Percentiles rank a stretch among this genome's conserved stretches.
These are phyloP conservation scores for Glyphotaelius pellucidus DNA, from an alignment of 2,888 invertebrate genomes.

Conservation along the genomic window DNA sequence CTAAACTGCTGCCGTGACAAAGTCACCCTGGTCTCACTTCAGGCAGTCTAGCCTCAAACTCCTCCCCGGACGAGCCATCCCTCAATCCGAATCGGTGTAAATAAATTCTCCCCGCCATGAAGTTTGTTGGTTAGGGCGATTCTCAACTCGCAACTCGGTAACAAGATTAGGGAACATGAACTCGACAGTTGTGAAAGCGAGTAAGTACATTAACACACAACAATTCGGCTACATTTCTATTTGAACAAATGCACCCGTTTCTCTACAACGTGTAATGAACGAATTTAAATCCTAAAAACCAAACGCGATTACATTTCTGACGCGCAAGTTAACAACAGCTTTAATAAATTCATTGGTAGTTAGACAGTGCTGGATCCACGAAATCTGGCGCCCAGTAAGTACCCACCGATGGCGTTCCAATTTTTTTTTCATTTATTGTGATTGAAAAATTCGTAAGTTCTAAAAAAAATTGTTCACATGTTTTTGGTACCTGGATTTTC, in stretches of 20 bases:
- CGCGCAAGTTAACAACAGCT: not conserved
- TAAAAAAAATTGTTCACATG: too few relatives aligned
- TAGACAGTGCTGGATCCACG: not conserved
- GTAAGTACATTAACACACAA: slow-evolving; percentile 36
- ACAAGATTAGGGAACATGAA: slow-evolving; percentile 22
- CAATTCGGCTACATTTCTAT: slow-evolving; percentile 21
- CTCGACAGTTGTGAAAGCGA: slow-evolving; percentile 21
- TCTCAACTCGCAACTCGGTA: slow-evolving; percentile 12
- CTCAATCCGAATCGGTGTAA: not conserved
- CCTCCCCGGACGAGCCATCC: not conserved
- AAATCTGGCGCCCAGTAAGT: not conserved
- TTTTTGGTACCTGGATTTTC: too few relatives aligned
- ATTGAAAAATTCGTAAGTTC: too few relatives aligned
- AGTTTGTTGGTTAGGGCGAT: not conserved
- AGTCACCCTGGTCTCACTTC: too few relatives aligned
- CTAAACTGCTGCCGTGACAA: too few relatives aligned
- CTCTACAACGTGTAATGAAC: slow-evolving; percentile 8
- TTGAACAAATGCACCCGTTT: slow-evolving; percentile 26
- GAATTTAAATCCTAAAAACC: slow-evolving; percentile 20
- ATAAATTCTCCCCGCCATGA: slow-evolving; percentile 2
- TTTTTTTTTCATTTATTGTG: too few relatives aligned
- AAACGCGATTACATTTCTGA: slow-evolving; percentile 24
- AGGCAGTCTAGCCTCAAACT: too few relatives aligned
- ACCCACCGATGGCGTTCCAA: too few relatives aligned
- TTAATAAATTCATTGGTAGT: not conserved